A percentile compares a stretch with the other conserved stretches of the same genome.
Conservation (phyloP, 2,797 vertebrate species). For the Chrosomus eos region DNA sequence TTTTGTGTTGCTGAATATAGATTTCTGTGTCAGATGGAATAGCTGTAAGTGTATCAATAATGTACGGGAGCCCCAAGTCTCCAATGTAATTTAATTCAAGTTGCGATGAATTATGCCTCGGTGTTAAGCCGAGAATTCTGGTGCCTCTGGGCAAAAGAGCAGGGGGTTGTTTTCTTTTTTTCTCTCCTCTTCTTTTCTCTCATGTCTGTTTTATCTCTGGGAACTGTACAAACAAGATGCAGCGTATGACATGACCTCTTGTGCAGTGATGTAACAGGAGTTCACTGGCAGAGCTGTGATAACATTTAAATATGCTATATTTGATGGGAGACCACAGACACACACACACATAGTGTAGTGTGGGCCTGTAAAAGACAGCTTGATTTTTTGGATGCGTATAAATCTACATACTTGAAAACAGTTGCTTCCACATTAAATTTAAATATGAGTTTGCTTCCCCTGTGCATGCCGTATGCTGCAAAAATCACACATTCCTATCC, state of each 20-base stretch:
- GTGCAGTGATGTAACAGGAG: constrained; percentile 24
- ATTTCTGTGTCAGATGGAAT: constrained; percentile 60
- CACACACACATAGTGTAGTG: not conserved
- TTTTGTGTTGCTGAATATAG: constrained; percentile 58
- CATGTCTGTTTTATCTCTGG: constrained; percentile 51
- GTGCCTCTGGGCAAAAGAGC: constrained; percentile 64
- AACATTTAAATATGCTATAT: constrained; percentile 33
- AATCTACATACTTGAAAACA: constrained; percentile 32
- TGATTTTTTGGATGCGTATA: constrained; percentile 21
- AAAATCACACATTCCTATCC: constrained; percentile 1
- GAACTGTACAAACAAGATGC: constrained; percentile 43
- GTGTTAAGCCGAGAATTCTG: constrained; percentile 66
- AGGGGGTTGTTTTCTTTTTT: constrained; percentile 38
- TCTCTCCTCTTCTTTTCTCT: constrained; percentile 13
- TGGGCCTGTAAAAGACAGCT: constrained; percentile 12
- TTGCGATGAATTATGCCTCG: constrained; percentile 61
- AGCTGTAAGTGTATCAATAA: constrained; percentile 70
- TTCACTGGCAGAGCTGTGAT: constrained; percentile 44
- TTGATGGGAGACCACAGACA: constrained; percentile 22
- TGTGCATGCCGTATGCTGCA: constrained; percentile 13
- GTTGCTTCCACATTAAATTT: constrained; percentile 18
- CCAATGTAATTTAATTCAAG: constrained; percentile 63
- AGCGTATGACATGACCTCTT: constrained; percentile 38
- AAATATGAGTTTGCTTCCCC: constrained; percentile 24
- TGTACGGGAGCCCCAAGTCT: constrained; percentile 55